Base-by-base conservation (phyloP, 2,888 invertebrate genomes). In the Hydrotaea cyrtoneurina region DNA sequence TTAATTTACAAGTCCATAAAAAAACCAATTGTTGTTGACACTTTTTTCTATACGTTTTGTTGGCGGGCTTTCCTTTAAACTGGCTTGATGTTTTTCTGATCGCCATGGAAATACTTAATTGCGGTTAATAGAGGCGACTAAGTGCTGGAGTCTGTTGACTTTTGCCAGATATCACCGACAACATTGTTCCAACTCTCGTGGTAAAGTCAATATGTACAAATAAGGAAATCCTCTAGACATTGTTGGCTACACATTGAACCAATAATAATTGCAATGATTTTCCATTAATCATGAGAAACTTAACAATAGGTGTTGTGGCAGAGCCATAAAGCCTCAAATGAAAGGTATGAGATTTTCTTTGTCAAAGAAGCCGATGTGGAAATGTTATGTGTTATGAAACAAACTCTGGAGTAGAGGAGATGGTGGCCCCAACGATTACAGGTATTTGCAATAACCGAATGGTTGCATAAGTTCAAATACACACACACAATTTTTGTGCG, bases 181-280 rank as follows among this genome's bases (percentile, higher is more conserved):
- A 59, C 23, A 57, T 21, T 21, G 21, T 3, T 2, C 7, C 23
- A 11, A 57, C 57, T 53, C 10, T 43, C 43, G 15, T 11, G 10
- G 11, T 43, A 43, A 11, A 43, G 10, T 15, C 50, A 50, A 2
- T 50, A 13, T 15, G n/a, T 43, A 26, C 62, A 72, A 78, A 59
- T 69, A 82, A 75, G 78, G 74, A 81, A 81, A 72, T 81, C 64
- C 71, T 76, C 55, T 3, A 7, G 2, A 50, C 50, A n/a, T 50
- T 50, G 39, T n/a, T 50, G 2, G n/a, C n/a, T 26, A 31, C 2
- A 31, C 31, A 23, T 59, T 15, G 59, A 59, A 59, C 23, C 26
- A 13, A 55, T 7, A 31, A 31, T 31, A 31, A 31, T 7, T 4
- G 17, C 53, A 53, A 17, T 17, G 53, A 3, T 46, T 31, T 31